Percentiles rank a stretch among this genome's conserved stretches.
phyloP scores from a whole-genome alignment of 2,113 vertebrate genomes.

The Colaptes auratus region DNA sequence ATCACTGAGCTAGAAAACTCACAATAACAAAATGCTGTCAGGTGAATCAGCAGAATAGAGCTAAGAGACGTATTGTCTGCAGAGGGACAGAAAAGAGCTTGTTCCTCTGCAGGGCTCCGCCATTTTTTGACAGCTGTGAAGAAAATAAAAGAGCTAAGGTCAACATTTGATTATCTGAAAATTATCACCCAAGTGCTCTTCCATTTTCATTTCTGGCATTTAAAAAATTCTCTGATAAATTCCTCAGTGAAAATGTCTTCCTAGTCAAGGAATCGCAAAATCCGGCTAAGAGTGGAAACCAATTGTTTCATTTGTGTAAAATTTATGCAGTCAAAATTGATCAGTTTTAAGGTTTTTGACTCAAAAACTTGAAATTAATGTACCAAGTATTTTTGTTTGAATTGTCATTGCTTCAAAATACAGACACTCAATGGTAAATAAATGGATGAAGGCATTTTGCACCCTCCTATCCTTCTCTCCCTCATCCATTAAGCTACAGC shows the following conservation, averaged over 20 bases:
- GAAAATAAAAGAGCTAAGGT: not conserved
- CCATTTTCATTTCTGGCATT: not conserved
- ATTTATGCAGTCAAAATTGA: not conserved
- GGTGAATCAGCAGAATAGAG: not conserved
- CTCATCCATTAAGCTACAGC: not conserved
- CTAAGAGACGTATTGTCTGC: not conserved
- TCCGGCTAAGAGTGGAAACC: not conserved
- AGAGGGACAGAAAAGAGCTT: not conserved
- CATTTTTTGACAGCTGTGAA: not conserved
- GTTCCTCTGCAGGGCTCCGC: not conserved
- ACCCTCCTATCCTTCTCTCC: not conserved
- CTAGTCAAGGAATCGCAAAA: not conserved
- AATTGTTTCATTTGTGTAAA: not conserved
- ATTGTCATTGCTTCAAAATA: not conserved
- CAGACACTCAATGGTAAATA: not conserved
- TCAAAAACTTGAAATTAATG: not conserved
- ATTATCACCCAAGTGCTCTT: not conserved
- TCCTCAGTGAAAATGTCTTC: not conserved
- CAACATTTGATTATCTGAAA: not conserved
- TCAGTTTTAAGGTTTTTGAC: not conserved
- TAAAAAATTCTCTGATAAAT: slow-evolving; percentile 11
- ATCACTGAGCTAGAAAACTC: not conserved
- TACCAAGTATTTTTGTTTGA: not conserved
- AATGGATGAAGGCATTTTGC: not conserved
- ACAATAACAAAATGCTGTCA: not conserved